phyloP scores from a whole-genome alignment of 2,113 vertebrate genomes.

The Pachycephala philippinensis region DNA sequence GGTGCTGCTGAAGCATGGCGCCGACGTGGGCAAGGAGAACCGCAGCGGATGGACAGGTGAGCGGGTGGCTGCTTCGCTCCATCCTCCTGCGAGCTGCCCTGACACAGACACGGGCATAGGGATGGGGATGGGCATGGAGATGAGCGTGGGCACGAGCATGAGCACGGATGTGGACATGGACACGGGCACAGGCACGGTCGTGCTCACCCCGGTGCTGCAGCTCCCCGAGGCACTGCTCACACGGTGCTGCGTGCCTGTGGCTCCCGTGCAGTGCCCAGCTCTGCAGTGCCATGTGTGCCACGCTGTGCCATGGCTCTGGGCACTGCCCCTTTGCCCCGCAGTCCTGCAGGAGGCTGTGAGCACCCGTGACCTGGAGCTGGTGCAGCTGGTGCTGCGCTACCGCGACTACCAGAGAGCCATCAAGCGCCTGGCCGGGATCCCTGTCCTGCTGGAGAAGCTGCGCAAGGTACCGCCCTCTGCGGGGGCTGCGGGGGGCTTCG shows the following conservation, averaged over 20 bases:
- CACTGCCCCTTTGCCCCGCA: slow-evolving; percentile 10
- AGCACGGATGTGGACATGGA: fast-evolving
- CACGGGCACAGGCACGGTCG: fast-evolving
- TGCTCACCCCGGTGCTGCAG: background rate
- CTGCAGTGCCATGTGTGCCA: background rate
- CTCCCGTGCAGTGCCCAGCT: background rate
- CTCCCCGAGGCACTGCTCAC: background rate
- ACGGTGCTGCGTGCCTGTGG: fast-evolving
- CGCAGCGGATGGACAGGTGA: slow-evolving; percentile 95
- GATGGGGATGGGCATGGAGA: background rate
- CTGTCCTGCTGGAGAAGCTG: slow-evolving; percentile 89
- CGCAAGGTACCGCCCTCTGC: slow-evolving; percentile 78
- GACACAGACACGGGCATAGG: background rate
- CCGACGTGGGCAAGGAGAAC: slow-evolving; percentile 93
- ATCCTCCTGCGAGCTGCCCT: background rate
- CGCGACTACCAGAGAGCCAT: slow-evolving; percentile 94
- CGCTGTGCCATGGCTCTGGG: background rate
- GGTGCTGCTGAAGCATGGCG: slow-evolving; percentile 87
- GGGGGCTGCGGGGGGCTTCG: fast-evolving
- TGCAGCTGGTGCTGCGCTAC: slow-evolving; percentile 90
- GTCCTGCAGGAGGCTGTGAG: slow-evolving; percentile 97
- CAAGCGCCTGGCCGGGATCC: slow-evolving; percentile 92
- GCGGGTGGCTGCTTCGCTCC: background rate
- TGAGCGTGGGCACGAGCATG: fast-evolving
- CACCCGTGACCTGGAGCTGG: slow-evolving; percentile 88